phyloP scores from a whole-genome alignment of 2,888 invertebrate species.

The Vandiemenella viatica region DNA sequence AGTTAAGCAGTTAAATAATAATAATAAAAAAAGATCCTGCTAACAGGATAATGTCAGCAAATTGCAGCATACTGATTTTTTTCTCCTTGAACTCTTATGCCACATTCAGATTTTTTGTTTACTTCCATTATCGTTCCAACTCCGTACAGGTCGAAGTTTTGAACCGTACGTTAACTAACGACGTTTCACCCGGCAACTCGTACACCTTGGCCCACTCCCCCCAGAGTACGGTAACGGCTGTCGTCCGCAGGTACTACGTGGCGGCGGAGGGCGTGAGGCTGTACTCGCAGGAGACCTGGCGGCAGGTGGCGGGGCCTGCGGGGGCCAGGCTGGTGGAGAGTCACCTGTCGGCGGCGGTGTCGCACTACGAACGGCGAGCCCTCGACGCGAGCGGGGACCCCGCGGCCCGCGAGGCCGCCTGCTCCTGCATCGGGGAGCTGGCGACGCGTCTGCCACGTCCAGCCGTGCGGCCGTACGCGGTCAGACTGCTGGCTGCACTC shows the following conservation, averaged over 20 bases:
- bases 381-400: constrained; percentile 34
- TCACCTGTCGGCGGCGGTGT: constrained; percentile 30
- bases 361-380: constrained; percentile 33
- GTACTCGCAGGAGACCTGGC: constrained; percentile 39
- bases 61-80: too few relatives aligned
- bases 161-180: too few relatives aligned
- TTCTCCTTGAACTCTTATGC: too few relatives aligned
- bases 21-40: too few relatives aligned
- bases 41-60: too few relatives aligned
- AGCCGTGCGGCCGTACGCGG: constrained; percentile 29
- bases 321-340: constrained; percentile 33
- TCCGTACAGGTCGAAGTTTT: too few relatives aligned
- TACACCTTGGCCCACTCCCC: too few relatives aligned
- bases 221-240: too few relatives aligned
- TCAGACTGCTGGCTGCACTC: constrained; percentile 29
- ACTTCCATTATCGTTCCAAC: too few relatives aligned
- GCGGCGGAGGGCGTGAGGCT: constrained; percentile 37
- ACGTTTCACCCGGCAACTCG: too few relatives aligned
- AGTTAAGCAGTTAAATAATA: too few relatives aligned
- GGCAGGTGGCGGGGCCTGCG: constrained; percentile 28
- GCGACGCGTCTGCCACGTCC: constrained; percentile 29
- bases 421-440: constrained; percentile 38
- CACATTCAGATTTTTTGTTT: too few relatives aligned
- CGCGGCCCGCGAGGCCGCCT: constrained; percentile 38
- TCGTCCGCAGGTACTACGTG: constrained; percentile 33